Evolutionary conservation across 1,140 invertebrate genomes (phyloP), one percentile per base, ranked within the genome.

Genomic region (Caerostris darwini): DNA sequence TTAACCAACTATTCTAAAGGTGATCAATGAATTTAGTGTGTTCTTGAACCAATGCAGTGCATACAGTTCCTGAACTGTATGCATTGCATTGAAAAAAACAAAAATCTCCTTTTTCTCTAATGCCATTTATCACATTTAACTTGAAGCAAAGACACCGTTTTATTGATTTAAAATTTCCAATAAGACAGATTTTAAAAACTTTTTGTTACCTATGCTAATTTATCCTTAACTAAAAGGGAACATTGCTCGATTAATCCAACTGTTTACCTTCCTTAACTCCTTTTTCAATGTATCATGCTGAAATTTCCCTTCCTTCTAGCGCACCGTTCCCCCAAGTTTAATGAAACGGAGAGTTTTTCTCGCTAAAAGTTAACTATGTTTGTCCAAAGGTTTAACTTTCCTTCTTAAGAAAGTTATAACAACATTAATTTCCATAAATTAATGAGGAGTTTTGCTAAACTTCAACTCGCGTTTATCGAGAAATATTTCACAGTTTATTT

Each of bases 371-470:
- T 83, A 83, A 83, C 82, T 83, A 58, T 83, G 82, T 83, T 83
- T 83, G 82, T 19, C 56, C 82, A 83, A 83, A 83, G 82, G 82
- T 83, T 83, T 83, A 83, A 58, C 82, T 83, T 58, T 58, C 82
- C 82, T 83, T 83, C 82, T 83, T 83, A 57, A 17, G 54, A 56
- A 83, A 83, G 82, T 83, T 83, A 83, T 83, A 83, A 83, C 82
- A 83, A 83, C 82, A 83, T 83, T 83, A 83, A 83, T 83, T 83
- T 83, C 82, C 82, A 83, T 83, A 83, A 83, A 83, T 83, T 83
- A 83, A 83, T 83, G 82, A 83, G 82, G 14, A 57, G 54, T 83
- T 56, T 83, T 83, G 82, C 56, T 19, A 12, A 14, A 83, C 53
- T 83, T 83, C 82, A 83, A 83, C 54, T 83, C n/a, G 56, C 54